Conservation (phyloP, 2,113 vertebrate species). For the Bubo blakistoni region DNA sequence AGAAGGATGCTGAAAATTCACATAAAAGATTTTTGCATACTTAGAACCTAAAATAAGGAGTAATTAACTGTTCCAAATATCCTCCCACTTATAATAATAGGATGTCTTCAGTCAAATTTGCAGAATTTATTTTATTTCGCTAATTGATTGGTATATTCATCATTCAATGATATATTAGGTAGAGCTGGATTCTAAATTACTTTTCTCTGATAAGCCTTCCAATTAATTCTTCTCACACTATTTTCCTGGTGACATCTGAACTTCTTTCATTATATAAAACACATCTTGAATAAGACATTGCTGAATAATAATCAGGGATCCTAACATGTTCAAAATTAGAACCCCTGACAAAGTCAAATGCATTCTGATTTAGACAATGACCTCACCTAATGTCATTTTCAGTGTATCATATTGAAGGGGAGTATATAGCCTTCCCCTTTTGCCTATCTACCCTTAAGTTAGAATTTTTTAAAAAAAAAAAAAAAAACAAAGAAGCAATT, state of each 20-base stretch:
- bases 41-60: conserved; percentile 72
- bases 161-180: conserved; percentile 83
- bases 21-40: conserved; percentile 62
- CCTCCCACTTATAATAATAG: conserved; percentile 85
- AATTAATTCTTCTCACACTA: conserved; percentile 90
- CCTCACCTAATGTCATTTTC: conserved; percentile 70
- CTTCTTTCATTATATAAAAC: conserved; percentile 83
- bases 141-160: conserved; percentile 88
- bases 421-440: neutral
- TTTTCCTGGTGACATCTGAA: conserved; percentile 84
- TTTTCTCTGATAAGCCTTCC: conserved; percentile 83
- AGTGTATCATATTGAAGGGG: conserved; percentile 54
- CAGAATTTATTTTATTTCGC: conserved; percentile 89
- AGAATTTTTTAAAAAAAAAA: conserved; percentile 16
- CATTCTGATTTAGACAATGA: conserved; percentile 74
- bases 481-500: neutral
- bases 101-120: conserved; percentile 86
- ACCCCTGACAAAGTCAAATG: conserved; percentile 72
- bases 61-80: conserved; percentile 88
- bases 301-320: conserved; percentile 76
- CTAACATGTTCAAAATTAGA: conserved; percentile 74
- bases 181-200: conserved; percentile 86
- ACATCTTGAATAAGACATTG: conserved; percentile 76
- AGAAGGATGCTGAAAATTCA: conserved; percentile 45
- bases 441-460: neutral